Conservation (phyloP, 1,140 invertebrate species). For the Laupala kohalensis region DNA sequence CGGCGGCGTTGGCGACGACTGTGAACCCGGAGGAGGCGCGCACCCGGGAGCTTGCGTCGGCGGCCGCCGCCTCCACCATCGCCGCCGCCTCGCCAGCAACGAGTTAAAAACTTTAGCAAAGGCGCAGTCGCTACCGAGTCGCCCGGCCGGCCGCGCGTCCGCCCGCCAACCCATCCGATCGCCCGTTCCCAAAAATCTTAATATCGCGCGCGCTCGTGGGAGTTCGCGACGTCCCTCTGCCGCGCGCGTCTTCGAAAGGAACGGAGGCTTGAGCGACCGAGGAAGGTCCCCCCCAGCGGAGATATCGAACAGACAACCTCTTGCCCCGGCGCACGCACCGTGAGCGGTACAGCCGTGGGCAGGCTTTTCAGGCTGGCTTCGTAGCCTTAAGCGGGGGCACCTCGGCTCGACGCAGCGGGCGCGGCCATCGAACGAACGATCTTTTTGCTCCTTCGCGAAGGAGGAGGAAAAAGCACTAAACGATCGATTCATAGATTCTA, state of each 20-base stretch:
- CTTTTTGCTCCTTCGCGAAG: neutral
- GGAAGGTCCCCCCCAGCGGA: neutral
- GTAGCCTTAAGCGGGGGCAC: neutral
- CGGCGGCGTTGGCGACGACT: neutral
- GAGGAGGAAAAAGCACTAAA: neutral
- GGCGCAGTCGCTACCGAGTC: too few relatives aligned
- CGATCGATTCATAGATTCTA: slow-evolving; percentile 1
- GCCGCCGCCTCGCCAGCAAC: neutral
- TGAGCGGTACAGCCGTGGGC: neutral
- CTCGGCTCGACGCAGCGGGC: neutral
- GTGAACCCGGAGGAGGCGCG: too few relatives aligned
- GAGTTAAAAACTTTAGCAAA: neutral
- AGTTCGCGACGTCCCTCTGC: too few relatives aligned
- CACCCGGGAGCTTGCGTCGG: too few relatives aligned
- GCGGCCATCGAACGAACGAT: slow-evolving; percentile 13
- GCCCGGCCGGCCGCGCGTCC: too few relatives aligned
- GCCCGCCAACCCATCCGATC: too few relatives aligned
- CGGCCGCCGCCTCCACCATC: too few relatives aligned
- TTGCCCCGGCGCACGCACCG: neutral
- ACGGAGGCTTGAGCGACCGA: neutral
- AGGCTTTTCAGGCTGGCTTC: neutral
- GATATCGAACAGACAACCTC: neutral
- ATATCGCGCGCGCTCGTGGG: too few relatives aligned
- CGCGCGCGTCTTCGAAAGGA: neutral
- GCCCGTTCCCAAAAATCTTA: too few relatives aligned